Evolutionary conservation across 1,140 invertebrate genomes (phyloP).

Genomic region (Lycorma delicatula): DNA sequence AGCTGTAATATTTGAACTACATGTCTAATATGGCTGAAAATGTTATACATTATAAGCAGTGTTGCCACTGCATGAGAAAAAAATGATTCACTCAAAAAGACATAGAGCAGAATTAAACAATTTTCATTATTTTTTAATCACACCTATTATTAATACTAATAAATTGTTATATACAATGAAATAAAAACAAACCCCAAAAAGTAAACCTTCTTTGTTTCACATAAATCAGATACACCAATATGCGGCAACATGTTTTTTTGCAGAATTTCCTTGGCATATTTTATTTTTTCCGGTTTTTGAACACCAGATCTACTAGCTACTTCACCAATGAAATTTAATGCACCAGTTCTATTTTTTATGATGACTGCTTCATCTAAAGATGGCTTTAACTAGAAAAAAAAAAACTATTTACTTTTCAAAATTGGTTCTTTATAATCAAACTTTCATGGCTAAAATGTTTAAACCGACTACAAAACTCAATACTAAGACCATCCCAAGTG

Average conservation of each 20-base stretch:
- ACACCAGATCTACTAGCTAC: slow-evolving; percentile 94
- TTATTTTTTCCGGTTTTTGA: slow-evolving; percentile 96
- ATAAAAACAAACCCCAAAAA: slow-evolving; percentile 78
- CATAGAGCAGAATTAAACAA: no score
- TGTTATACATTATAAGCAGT: no score
- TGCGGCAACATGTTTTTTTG: slow-evolving; percentile 99
- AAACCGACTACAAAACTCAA: slow-evolving; percentile 6
- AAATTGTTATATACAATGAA: no score
- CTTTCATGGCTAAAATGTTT: no score
- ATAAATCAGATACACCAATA: slow-evolving; percentile 97
- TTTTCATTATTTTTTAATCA: no score
- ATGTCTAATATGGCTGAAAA: no score
- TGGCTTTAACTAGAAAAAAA: slow-evolving; percentile 63
- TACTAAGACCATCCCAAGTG: neutral
- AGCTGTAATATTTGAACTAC: no score
- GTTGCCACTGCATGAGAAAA: no score
- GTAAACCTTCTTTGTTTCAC: slow-evolving; percentile 98
- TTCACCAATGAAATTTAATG: slow-evolving; percentile 95
- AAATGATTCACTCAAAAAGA: no score
- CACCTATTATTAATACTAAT: no score
- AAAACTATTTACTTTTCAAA: no score
- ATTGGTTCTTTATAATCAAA: no score
- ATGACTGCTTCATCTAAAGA: slow-evolving; percentile 99
- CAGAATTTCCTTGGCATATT: slow-evolving; percentile 97
- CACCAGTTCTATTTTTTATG: slow-evolving; percentile 97